Evolutionary conservation across 2,888 invertebrate species (phyloP).

Genomic region (Apotomis turbidana): DNA sequence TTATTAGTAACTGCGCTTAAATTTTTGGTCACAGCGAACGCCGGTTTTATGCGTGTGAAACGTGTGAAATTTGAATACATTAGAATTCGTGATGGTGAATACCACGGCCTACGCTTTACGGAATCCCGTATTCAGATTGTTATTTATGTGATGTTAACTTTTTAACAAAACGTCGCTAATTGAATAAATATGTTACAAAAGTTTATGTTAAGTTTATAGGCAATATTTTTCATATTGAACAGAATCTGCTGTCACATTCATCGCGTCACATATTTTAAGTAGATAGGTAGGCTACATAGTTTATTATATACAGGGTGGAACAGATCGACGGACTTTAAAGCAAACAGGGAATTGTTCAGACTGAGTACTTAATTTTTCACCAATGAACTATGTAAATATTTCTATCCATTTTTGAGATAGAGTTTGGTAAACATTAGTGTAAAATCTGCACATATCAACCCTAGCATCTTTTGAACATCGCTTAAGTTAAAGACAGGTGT

Average conservation of each 20-base stretch:
- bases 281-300: no score
- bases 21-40: conserved; percentile 5
- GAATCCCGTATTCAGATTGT: conserved; percentile 10
- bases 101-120: conserved; percentile 23
- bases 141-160: conserved; percentile 30
- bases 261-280: no score
- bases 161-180: conserved; percentile 27
- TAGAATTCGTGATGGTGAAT: conserved; percentile 24
- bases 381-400: no score
- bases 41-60: conserved; percentile 17
- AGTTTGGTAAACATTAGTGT: no score
- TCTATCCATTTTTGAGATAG: no score
- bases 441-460: no score
- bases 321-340: no score
- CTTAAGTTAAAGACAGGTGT: no score
- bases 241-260: not conserved
- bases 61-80: conserved; percentile 30
- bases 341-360: no score
- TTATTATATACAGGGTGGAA: no score
- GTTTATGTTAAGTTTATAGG: conserved; percentile 14
- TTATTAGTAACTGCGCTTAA: not conserved
- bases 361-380: no score
- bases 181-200: conserved; percentile 23
- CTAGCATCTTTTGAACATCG: no score
- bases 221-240: not conserved